Conservation (phyloP, 2,113 vertebrate species). For the Eurypyga helias region DNA sequence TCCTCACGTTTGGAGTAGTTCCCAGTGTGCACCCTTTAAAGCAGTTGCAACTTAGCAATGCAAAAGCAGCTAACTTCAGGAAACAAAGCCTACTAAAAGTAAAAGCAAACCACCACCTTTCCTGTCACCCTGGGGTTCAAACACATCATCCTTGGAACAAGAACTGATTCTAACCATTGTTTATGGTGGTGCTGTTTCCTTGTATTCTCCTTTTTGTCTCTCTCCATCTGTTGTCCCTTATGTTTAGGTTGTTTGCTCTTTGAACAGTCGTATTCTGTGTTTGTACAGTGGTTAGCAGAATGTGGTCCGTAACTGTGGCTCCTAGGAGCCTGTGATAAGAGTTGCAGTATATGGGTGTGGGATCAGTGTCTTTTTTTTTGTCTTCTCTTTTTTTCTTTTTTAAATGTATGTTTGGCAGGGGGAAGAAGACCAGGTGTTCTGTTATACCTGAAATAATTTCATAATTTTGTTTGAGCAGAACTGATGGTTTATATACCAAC, state of each 20-base stretch:
- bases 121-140: background rate
- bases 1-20: background rate
- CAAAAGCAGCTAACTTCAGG: background rate
- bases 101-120: background rate
- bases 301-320: background rate
- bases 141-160: background rate
- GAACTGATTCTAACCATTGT: background rate
- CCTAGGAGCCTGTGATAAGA: background rate
- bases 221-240: constrained; percentile 23
- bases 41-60: background rate
- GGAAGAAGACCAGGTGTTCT: background rate
- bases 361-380: background rate
- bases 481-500: background rate
- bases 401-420: background rate
- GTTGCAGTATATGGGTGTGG: background rate
- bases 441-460: background rate
- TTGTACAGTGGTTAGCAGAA: background rate
- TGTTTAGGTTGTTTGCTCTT: constrained; percentile 22
- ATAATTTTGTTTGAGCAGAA: background rate
- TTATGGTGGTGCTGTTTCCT: constrained; percentile 5
- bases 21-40: accelerated
- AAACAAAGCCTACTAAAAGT: background rate
- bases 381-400: background rate
- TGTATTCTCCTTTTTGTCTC: constrained; percentile 12
- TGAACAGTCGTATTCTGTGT: background rate